Percentiles rank a stretch among this genome's conserved stretches.
phyloP scores from a whole-genome alignment of 2,888 invertebrate species.

The Syrista parreyssii region DNA sequence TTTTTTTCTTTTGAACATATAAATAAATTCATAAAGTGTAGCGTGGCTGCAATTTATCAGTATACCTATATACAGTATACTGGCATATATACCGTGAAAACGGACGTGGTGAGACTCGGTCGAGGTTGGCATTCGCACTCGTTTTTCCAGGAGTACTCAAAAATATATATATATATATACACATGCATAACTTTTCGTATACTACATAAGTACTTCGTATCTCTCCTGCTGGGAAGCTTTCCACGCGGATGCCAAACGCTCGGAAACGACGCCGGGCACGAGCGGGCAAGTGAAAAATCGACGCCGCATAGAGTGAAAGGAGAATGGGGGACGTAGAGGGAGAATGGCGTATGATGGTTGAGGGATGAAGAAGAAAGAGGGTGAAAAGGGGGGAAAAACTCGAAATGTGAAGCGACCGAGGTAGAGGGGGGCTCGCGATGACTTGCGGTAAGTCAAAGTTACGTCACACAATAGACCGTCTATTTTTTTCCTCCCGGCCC shows the following conservation, averaged over 20 bases:
- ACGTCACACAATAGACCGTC: neutral
- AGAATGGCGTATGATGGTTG: neutral
- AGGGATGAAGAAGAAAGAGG: neutral
- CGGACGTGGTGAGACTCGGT: neutral
- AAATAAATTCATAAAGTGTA: neutral
- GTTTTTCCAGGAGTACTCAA: neutral
- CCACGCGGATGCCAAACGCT: neutral
- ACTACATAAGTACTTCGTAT: neutral
- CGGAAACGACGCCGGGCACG: neutral
- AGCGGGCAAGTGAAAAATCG: neutral
- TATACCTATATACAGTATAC: neutral
- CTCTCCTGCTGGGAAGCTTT: neutral
- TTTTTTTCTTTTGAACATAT: neutral
- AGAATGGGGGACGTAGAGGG: neutral
- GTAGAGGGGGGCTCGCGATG: neutral
- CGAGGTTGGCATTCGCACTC: neutral
- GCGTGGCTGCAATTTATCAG: neutral
- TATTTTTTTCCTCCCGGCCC: neutral
- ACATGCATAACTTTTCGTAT: neutral
- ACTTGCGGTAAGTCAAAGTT: neutral
- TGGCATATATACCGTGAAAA: neutral
- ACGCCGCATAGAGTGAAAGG: neutral
- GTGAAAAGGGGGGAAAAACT: neutral
- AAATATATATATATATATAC: neutral
- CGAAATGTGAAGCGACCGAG: neutral